A percentile compares a stretch with the other conserved stretches of the same genome.
Conservation (phyloP, 2,888 invertebrate species). For the Cerceris rybyensis region DNA sequence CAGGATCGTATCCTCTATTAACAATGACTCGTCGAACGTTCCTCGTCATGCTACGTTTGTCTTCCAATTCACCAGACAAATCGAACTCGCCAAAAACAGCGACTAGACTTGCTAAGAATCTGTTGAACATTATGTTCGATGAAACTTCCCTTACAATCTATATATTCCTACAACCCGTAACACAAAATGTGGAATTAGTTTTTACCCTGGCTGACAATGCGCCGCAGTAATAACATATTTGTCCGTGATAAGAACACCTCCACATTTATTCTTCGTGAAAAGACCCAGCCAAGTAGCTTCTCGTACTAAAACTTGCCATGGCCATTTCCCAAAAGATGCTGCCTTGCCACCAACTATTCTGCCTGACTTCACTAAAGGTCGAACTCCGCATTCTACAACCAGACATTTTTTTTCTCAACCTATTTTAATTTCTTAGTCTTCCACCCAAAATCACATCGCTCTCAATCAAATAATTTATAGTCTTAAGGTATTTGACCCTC, state of each 20-base stretch:
- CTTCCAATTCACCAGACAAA: constrained; percentile 92
- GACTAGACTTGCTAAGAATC: constrained; percentile 93
- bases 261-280: constrained; percentile 97
- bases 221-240: constrained; percentile 95
- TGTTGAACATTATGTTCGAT: constrained; percentile 74
- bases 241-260: constrained; percentile 94
- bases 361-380: constrained; percentile 90
- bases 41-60: constrained; percentile 89
- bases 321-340: constrained; percentile 93
- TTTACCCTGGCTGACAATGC: constrained; percentile 96
- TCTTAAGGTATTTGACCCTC: not conserved
- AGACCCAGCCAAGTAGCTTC: constrained; percentile 97
- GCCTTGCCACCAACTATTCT: constrained; percentile 95
- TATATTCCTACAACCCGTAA: not conserved
- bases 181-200: not conserved
- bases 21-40: constrained; percentile 94
- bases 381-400: constrained; percentile 91
- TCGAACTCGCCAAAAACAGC: constrained; percentile 96
- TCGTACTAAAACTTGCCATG: constrained; percentile 95
- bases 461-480: constrained; percentile 56
- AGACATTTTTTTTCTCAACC: not conserved
- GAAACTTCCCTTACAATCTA: not conserved
- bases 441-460: not conserved
- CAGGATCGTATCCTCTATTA: constrained; percentile 93
- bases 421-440: not conserved